Conservation (phyloP, 1,140 invertebrate species). For the Trissolcus basalis region DNA sequence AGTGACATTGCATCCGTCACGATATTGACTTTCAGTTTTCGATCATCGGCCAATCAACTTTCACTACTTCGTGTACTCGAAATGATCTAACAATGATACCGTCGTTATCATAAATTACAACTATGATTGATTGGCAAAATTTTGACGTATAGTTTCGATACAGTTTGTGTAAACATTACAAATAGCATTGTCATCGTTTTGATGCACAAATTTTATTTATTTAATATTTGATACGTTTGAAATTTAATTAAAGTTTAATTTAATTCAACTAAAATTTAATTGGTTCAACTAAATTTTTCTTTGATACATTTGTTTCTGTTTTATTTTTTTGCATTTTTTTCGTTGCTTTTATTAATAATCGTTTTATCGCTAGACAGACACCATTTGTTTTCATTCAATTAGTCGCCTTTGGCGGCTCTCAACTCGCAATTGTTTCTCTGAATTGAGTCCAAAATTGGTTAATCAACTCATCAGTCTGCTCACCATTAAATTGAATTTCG, state of each 20-base stretch:
- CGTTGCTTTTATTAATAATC: background rate
- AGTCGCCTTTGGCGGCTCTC: slow-evolving; percentile 9
- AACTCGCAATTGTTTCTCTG: slow-evolving; percentile 33
- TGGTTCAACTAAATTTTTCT: too few species aligned
- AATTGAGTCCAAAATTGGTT: slow-evolving; percentile 41
- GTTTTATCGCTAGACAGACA: background rate
- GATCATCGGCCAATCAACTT: slow-evolving; percentile 58
- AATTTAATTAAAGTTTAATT: too few species aligned
- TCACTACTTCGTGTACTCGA: slow-evolving; percentile 48
- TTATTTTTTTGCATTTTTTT: too few species aligned
- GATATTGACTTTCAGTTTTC: slow-evolving; percentile 51
- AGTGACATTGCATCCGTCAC: slow-evolving; percentile 51
- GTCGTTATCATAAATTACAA: slow-evolving; percentile 52
- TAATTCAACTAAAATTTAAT: too few species aligned
- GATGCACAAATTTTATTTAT: background rate
- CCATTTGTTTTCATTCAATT: slow-evolving; percentile 22
- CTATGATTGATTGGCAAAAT: slow-evolving; percentile 39
- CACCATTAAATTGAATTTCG: slow-evolving; percentile 22
- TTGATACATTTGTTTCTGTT: too few species aligned
- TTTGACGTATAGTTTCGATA: slow-evolving; percentile 37
- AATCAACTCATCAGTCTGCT: slow-evolving; percentile 29
- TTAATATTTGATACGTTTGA: too few species aligned
- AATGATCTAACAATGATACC: slow-evolving; percentile 59
- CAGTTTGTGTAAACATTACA: slow-evolving; percentile 13
- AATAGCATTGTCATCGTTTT: slow-evolving; percentile 13